Percentiles rank a stretch among this genome's conserved stretches.
Evolutionary conservation across 2,797 vertebrate genomes (phyloP).

Genomic region (Malacoctenus gilli): DNA sequence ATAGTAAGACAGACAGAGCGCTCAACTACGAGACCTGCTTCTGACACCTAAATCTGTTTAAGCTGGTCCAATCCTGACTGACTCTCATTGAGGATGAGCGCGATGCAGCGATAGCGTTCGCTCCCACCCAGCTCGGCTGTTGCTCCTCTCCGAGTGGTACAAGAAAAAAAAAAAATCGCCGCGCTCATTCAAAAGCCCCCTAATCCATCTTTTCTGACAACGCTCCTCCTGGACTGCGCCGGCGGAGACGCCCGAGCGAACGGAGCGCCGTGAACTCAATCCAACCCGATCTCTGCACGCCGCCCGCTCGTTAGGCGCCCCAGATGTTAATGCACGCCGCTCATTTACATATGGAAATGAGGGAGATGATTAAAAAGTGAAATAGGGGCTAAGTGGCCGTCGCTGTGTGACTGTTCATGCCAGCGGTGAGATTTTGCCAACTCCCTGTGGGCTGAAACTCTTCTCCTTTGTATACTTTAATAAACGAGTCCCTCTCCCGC

Average conservation of each 20-base stretch:
- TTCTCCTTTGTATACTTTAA: slow-evolving; percentile 49
- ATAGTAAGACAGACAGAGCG: slow-evolving; percentile 26
- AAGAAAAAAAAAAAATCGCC: slow-evolving; percentile 47
- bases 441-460: slow-evolving; percentile 28
- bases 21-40: slow-evolving; percentile 18
- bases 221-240: slow-evolving; percentile 16
- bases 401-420: slow-evolving; percentile 32
- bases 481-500: slow-evolving; percentile 24
- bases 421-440: slow-evolving; percentile 15
- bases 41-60: slow-evolving; percentile 44
- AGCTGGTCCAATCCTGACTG: slow-evolving; percentile 48
- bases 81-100: slow-evolving; percentile 33
- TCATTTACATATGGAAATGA: slow-evolving; percentile 73
- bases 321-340: slow-evolving; percentile 52
- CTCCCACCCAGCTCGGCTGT: slow-evolving; percentile 11
- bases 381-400: slow-evolving; percentile 44
- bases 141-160: slow-evolving; percentile 30
- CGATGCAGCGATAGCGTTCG: slow-evolving; percentile 31
- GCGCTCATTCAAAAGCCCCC: slow-evolving; percentile 21
- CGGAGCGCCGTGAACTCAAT: slow-evolving; percentile 46
- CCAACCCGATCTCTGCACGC: slow-evolving; percentile 52
- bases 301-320: slow-evolving; percentile 33
- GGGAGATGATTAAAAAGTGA: slow-evolving; percentile 55
- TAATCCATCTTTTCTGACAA: slow-evolving; percentile 49
- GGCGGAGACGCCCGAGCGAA: slow-evolving; percentile 26